Base-by-base conservation (phyloP, 2,888 invertebrate species). In the Falcaria lacertinaria region DNA sequence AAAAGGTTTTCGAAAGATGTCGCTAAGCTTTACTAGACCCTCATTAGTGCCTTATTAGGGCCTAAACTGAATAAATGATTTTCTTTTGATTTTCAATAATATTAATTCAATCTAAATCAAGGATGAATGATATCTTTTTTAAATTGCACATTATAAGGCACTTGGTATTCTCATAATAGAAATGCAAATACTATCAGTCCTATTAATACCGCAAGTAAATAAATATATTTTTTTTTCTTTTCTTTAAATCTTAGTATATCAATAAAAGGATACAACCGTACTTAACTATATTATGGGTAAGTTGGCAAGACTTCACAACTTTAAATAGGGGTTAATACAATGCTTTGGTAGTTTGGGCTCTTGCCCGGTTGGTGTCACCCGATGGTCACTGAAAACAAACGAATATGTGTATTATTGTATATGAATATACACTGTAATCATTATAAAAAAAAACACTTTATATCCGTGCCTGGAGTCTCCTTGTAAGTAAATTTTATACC, bases 271-370 rank as follows among this genome's bases (percentile, higher is more conserved):
- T 62, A 60, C 53, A 64, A 56, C 55, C 53, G 17, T 11, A 28
- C 28, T 28, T 28, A 28, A 36, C n/a, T n/a, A n/a, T 36, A 36
- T 37, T 25, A 22, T 8, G 22, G 22, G 7, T 33, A 33, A 43
- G 51, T 59, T 64, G 64, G 64, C 66, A 67, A 69, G 64, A 75
- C 67, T 74, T 69, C 68, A 71, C 69, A 70, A 69, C 57, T 61
- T 62, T 64, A 61, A 50, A 11, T 56, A 51, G 35, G 58, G 61
- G 60, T 66, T 69, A 66, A 66, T 64, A 66, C 57, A 60, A 69
- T 59, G 69, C 84, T 84, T 84, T 85, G 84, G 84, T 74, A 72
- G 56, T 64, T 64, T 54, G 60, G 65, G 65, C 62, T 56, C 54
- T 45, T 11, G 3, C 3, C 28, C 52, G 50, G 35, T 17, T 38